Base-by-base conservation (phyloP, 1,140 invertebrate species). In the Drosophila ogumai region DNA sequence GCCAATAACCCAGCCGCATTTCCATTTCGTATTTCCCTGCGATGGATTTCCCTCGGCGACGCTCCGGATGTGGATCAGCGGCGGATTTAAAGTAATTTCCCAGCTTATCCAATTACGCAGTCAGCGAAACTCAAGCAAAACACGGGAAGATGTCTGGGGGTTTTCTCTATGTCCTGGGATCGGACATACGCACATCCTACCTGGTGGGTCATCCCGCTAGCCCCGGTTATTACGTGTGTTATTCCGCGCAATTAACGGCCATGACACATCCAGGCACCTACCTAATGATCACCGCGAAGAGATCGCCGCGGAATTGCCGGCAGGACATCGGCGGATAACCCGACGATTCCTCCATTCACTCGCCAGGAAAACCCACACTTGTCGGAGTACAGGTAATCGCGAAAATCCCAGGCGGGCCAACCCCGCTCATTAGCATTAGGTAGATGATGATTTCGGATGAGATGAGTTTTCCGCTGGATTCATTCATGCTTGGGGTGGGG, bases 51-150 rank as follows among this genome's bases (percentile, higher is more conserved):
- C 85, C 85, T 81, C 40, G 65, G 9, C 60, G 8, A 46, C 32
- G 50, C 61, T 77, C 81, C 86, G 86, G 86, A 90, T 90, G 76
- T 90, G 86, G 86, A 90, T 90, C 86, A 77, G 79, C 63, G 59
- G 64, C 54, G 82, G 86, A 84, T 90, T 91, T 81, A 79, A 81
- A 82, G 82, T 87, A 81, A 90, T 91, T 90, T 82, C 82, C 85
- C 85, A 75, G 77, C 69, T 91, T 90, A 91, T 90, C 90, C 85
- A 91, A 91, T 91, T 91, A 91, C 79, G 85, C 80, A 91, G 90
- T 91, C 90, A 90, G 75, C 79, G 55, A 86, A 90, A 90, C 72
- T 90, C 84, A 88, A 87, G 84, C 84, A 80, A 82, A 90, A 82
- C 69, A 65, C 63, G 64, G 36, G 73, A 55, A 67, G 43, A 50